These are phyloP conservation scores for Vipera ursinii DNA, from an alignment of 2,797 vertebrate genomes.

Conservation along the genomic window DNA sequence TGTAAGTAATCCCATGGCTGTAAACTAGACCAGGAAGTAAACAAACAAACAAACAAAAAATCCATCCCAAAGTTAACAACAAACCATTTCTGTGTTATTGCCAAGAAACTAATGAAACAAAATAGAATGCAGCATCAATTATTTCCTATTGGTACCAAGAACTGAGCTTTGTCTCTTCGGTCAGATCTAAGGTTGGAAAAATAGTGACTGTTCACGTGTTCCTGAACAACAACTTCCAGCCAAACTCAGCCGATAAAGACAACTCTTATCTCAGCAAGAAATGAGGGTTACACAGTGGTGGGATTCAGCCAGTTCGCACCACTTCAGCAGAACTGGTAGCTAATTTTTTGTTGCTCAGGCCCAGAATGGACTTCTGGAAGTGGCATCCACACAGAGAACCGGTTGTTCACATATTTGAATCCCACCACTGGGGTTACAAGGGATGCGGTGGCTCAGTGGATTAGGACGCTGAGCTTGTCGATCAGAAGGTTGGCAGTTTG, in stretches of 20 bases:
- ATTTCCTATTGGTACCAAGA: neutral
- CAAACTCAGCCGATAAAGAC: neutral
- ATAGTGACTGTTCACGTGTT: neutral
- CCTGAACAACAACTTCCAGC: neutral
- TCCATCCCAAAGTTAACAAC: neutral
- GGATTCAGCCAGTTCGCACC: no score
- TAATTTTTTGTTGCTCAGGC: no score
- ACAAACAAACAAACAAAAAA: neutral
- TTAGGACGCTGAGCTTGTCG: no score
- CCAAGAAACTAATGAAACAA: neutral
- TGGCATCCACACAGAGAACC: no score
- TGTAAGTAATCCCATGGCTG: neutral
- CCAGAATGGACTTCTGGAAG: no score
- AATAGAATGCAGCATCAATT: neutral
- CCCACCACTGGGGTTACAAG: neutral
- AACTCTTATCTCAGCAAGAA: neutral
- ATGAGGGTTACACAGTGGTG: neutral
- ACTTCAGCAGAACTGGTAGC: no score
- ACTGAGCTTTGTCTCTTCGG: neutral
- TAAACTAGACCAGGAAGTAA: neutral
- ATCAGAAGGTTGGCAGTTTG: no score
- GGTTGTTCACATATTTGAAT: no score
- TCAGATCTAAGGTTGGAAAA: neutral
- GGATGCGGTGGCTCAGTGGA: no score
- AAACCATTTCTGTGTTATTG: neutral